Base-by-base conservation (phyloP, 2,797 vertebrate species). In the Pelochelys cantorii region DNA sequence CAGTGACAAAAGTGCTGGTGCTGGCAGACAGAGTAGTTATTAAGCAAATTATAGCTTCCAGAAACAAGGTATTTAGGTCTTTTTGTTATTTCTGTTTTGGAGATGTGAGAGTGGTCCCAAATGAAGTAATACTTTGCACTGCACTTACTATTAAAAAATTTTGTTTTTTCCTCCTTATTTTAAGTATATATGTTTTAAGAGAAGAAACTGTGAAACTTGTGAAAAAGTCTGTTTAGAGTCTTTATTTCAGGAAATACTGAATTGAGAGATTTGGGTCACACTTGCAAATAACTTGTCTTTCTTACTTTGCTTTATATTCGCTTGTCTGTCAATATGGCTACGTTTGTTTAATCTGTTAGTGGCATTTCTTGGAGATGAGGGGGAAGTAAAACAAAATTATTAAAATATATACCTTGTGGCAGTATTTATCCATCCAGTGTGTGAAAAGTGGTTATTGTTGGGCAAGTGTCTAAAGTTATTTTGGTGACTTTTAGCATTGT, bases 11-110 rank as follows among this genome's bases (percentile, higher is more conserved):
- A 97, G 99, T 99, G 90, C 97, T 99, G 96, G 98, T 99, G 87
- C 97, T 99, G 91, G 99, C 99, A 31, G 99, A 99, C 97, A 98
- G 98, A 96, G 99, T 99, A 74, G 99, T 99, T 96, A 99, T 99
- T 98, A 99, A 99, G 95, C 99, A 99, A 97, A 99, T 99, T 97
- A 99, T 99, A 98, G 98, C 98, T 85, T 99, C 99, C 23, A 99
- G 99, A 96, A 99, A 99, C 98, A 99, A 99, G 98, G 99, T 99
- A 98, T 95, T 97, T 93, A 34, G 7, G 23, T 52, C 78, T 95
- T 86, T 54, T 95, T 87, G 4, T 56, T 84, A 81, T 90, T 87
- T 85, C 2, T 62, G 18, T 80, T 25, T 83, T 42, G 53, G 12
- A 77, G 78, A 80, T 59, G 31, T 78, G 48, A 53, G 42, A 78